phyloP scores from a whole-genome alignment of 2,797 vertebrate species.

The Discoglossus pictus region DNA sequence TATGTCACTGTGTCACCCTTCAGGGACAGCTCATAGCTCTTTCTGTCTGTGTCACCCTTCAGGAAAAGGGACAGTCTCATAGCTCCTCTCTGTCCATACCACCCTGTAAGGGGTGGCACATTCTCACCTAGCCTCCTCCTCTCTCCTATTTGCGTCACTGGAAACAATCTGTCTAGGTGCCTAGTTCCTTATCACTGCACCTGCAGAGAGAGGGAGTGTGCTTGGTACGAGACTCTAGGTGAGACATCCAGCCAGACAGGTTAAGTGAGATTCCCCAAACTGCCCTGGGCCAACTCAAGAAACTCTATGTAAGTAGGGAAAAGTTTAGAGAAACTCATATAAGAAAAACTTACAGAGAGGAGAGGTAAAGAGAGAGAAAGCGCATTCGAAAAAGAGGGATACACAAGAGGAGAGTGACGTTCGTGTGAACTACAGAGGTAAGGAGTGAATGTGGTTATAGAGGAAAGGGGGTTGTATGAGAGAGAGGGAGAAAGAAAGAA shows the following conservation, averaged over 20 bases:
- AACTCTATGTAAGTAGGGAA: constrained; percentile 4
- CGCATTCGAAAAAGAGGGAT: no score
- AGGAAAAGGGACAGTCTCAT: no score
- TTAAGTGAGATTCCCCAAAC: constrained; percentile 37
- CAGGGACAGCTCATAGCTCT: no score
- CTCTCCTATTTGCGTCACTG: constrained; percentile 23
- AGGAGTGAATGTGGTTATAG: no score
- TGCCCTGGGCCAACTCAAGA: constrained; percentile 27
- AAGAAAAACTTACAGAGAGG: constrained; percentile 8
- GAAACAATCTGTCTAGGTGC: constrained; percentile 37
- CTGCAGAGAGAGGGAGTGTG: constrained; percentile 30
- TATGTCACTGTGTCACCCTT: constrained; percentile 4
- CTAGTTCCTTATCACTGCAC: constrained; percentile 45
- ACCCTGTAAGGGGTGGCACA: constrained; percentile 10
- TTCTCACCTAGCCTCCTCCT: no score
- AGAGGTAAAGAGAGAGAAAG: background rate
- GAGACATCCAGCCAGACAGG: constrained; percentile 47
- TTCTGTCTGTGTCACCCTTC: no score
- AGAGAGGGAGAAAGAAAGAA: background rate
- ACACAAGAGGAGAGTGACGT: background rate
- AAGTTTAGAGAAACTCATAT: no score
- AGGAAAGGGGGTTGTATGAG: background rate
- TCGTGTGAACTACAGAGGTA: no score
- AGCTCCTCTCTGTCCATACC: no score
- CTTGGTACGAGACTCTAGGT: constrained; percentile 23